Evolutionary conservation across 2,797 vertebrate genomes (phyloP), one percentile per base, ranked within the genome.

Genomic region (Eleutherodactylus coqui): DNA sequence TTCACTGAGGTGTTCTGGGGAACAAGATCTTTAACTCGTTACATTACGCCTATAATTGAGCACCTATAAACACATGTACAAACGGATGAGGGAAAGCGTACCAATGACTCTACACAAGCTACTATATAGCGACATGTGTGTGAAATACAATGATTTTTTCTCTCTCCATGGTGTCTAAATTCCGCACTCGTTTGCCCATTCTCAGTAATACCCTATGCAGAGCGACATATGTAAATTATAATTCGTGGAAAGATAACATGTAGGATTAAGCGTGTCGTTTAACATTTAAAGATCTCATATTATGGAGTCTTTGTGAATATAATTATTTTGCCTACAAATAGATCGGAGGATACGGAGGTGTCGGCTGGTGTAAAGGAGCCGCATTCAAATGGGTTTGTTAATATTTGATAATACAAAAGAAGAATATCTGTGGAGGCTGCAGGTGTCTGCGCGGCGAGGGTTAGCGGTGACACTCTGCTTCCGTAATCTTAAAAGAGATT

Each of bases 231-330:
- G 6, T 45, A 43, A 60, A 75, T 62, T 14, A 62, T 58, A 34
- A 82, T 70, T 70, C 7, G 3, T 19, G 70, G 55, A 32, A 11
- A 43, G 82, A 60, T 60, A 41, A 60, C 69, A 75, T 70, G 79
- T 34, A 60, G 82, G 70, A 75, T 47, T 83, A 83, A 83, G n/a
- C 43, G 32, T 67, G 64, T 64, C 29, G 49, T 84, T 84, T 76
- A 84, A 77, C 76, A 47, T 83, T 64, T 84, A 84, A 84, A 84
- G 73, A 76, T 62, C 82, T 76, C 82, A 24, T 84, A 76, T 76
- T 84, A 75, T 84, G 14, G 41, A 49, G 55, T 67, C 82, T 76
- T 60, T 49, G 58, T 84, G 72, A 76, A 84, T 49, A 49, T 76
- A 84, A 84, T 84, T 36, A 84, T 77, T 76, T 77, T 62, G 27